phyloP scores from a whole-genome alignment of 1,140 invertebrate genomes.

The Muscidifurax raptorellus region DNA sequence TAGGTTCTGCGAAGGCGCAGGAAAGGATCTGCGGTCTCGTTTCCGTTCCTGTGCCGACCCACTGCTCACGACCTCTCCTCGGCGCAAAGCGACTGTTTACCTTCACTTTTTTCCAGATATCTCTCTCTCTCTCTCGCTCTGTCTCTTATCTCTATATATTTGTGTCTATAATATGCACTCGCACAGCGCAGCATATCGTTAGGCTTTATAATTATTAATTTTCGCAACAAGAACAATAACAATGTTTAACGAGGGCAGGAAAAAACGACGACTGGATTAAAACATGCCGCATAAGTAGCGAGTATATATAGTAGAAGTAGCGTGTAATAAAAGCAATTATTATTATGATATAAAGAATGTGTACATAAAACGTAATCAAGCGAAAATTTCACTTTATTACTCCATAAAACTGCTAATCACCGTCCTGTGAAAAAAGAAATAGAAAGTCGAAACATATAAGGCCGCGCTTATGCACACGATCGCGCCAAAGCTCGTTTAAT shows the following conservation, averaged over 20 bases:
- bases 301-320: no score
- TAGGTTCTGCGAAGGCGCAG: slow-evolving; percentile 48
- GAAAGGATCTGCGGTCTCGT: slow-evolving; percentile 58
- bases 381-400: slow-evolving; percentile 44
- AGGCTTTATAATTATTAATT: neutral
- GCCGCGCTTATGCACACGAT: slow-evolving; percentile 5
- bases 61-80: neutral
- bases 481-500: slow-evolving; percentile 27
- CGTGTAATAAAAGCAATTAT: slow-evolving; percentile 16
- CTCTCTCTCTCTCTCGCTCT: neutral
- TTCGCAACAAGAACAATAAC: neutral
- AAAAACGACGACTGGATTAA: neutral
- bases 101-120: neutral
- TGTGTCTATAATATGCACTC: no score
- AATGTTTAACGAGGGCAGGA: neutral
- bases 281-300: slow-evolving; percentile 4
- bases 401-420: slow-evolving; percentile 37
- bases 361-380: slow-evolving; percentile 44
- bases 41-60: slow-evolving; percentile 51
- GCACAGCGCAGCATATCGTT: neutral
- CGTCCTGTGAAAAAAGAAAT: slow-evolving; percentile 19
- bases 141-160: neutral
- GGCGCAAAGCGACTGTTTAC: neutral
- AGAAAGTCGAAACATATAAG: slow-evolving; percentile 23
- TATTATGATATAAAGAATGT: slow-evolving; percentile 30